Evolutionary conservation across 2,113 vertebrate species (phyloP).

Genomic region (Paratilapia polleni): DNA sequence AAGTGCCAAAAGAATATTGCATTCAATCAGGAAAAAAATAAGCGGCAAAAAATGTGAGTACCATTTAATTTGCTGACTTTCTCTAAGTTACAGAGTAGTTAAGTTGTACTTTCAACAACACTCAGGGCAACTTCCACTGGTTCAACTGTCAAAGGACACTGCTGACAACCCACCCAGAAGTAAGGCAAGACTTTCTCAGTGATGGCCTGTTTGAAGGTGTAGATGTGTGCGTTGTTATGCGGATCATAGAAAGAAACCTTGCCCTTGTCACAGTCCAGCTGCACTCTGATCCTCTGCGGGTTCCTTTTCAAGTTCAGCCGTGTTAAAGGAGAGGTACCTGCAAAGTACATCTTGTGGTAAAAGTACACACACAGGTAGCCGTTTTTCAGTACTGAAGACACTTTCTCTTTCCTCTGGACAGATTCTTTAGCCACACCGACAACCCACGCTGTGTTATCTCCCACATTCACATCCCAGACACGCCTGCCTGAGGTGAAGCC

Average conservation of each 20-base stretch:
- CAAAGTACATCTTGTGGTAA: conserved; percentile 78
- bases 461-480: conserved; percentile 74
- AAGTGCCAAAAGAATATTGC: background rate
- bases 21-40: background rate
- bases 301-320: conserved; percentile 64
- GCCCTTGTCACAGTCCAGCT: conserved; percentile 72
- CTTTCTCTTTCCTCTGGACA: conserved; percentile 68
- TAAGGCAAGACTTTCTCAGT: conserved; percentile 72
- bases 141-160: conserved; percentile 59
- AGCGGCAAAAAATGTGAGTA: background rate
- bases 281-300: conserved; percentile 67
- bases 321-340: conserved; percentile 71
- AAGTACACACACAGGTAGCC: conserved; percentile 77
- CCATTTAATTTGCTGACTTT: background rate
- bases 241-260: conserved; percentile 66
- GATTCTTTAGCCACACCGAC: conserved; percentile 74
- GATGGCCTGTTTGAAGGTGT: conserved; percentile 76
- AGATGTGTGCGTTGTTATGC: conserved; percentile 55
- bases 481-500: conserved; percentile 66
- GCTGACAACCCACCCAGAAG: conserved; percentile 76
- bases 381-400: conserved; percentile 67
- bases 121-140: conserved; percentile 58
- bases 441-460: conserved; percentile 72
- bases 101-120: background rate
- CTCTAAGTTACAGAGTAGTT: background rate